Conservation (phyloP, 2,888 invertebrate genomes). For the Scrobipalpa atriplicella region DNA sequence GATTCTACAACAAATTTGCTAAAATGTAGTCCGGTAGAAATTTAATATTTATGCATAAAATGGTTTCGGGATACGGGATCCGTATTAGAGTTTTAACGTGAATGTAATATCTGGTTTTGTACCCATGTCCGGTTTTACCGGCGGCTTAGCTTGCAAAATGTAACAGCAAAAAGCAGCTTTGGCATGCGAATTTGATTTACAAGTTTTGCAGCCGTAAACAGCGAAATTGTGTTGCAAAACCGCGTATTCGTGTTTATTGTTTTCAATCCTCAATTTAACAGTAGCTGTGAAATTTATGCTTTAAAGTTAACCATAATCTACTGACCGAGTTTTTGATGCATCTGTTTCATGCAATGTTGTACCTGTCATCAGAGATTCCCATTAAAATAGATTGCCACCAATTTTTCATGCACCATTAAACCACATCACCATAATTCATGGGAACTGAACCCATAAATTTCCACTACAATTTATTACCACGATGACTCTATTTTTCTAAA, state of each 20-base stretch:
- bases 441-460: slow-evolving; percentile 51
- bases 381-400: slow-evolving; percentile 16
- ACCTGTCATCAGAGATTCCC: slow-evolving; percentile 11
- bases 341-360: neutral
- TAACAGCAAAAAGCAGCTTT: slow-evolving; percentile 3
- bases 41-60: slow-evolving; percentile 20
- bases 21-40: slow-evolving; percentile 9
- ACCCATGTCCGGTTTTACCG: neutral
- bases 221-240: neutral
- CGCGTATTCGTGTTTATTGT: neutral
- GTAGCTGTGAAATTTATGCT: neutral
- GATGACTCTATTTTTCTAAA: slow-evolving; percentile 59
- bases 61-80: slow-evolving; percentile 21
- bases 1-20: slow-evolving; percentile 14
- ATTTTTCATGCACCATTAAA: slow-evolving; percentile 19
- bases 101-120: slow-evolving; percentile 18
- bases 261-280: neutral
- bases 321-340: neutral
- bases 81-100: slow-evolving; percentile 11
- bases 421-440: slow-evolving; percentile 44
- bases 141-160: neutral
- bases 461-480: slow-evolving; percentile 42
- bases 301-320: neutral
- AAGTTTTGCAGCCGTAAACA: slow-evolving; percentile 1
- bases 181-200: slow-evolving; percentile 5